Percentiles rank a stretch among this genome's conserved stretches.
These are phyloP conservation scores for Tarsius wallacei DNA, from an alignment of 2,797 vertebrate species.

Conservation along the genomic window DNA sequence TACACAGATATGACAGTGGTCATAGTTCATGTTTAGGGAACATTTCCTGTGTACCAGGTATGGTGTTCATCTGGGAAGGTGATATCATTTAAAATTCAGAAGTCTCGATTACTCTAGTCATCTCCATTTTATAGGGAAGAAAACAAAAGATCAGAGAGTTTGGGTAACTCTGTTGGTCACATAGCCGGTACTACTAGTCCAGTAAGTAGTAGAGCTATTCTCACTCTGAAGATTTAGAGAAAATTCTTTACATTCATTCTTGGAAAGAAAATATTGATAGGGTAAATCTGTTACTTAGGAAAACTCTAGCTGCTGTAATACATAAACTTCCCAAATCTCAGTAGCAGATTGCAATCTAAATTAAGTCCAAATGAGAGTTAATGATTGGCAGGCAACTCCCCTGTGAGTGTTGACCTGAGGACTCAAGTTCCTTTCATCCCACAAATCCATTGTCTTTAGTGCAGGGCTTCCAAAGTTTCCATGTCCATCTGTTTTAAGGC, in stretches of 20 bases:
- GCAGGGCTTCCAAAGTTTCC: background rate
- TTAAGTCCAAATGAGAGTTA: background rate
- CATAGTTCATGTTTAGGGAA: background rate
- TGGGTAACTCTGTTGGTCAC: background rate
- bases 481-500: background rate
- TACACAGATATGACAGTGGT: background rate
- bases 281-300: background rate
- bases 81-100: background rate
- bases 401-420: background rate
- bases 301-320: background rate
- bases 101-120: background rate
- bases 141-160: background rate
- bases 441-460: background rate
- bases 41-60: background rate
- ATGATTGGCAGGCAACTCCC: background rate
- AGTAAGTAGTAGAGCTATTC: background rate
- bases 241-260: constrained; percentile 18
- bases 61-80: background rate
- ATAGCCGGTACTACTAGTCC: background rate
- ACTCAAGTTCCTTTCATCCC: background rate
- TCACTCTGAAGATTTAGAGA: background rate
- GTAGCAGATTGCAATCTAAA: background rate
- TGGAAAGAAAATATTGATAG: background rate
- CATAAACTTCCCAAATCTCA: background rate
- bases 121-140: background rate